A percentile compares a stretch with the other conserved stretches of the same genome.
Conservation (phyloP, 1,140 invertebrate species). For the Triops longicaudatus region DNA sequence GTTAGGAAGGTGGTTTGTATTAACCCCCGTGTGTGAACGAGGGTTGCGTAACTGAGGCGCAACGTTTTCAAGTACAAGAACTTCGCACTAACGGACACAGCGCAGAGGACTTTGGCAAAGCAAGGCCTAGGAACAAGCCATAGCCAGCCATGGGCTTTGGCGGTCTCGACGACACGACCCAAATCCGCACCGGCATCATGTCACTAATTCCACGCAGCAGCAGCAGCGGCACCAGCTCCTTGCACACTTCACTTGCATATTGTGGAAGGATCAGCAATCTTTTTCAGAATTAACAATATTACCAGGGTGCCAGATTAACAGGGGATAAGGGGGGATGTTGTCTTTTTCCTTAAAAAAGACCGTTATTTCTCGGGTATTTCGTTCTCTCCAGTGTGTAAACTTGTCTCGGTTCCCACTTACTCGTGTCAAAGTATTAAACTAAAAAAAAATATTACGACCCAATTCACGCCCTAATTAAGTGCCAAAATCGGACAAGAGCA, state of each 20-base stretch:
- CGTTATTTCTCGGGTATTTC: neutral
- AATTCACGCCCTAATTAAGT: conserved; percentile 15
- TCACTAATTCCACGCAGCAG: conserved; percentile 10
- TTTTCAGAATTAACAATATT: too few relatives aligned
- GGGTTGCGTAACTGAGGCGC: too few relatives aligned
- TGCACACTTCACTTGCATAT: neutral
- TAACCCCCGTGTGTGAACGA: too few relatives aligned
- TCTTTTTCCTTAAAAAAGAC: neutral
- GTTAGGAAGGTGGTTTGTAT: too few relatives aligned
- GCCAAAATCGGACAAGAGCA: conserved; percentile 14
- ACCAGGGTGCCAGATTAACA: too few relatives aligned
- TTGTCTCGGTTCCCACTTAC: neutral
- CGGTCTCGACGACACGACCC: conserved; percentile 6
- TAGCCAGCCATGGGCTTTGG: conserved; percentile 13
- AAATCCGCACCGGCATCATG: conserved; percentile 14
- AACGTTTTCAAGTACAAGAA: neutral
- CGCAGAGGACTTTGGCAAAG: neutral
- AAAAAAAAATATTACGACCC: conserved; percentile 10
- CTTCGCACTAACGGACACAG: neutral
- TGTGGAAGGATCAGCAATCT: neutral
- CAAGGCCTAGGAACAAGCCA: neutral
- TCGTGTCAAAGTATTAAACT: neutral
- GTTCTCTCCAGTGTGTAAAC: neutral
- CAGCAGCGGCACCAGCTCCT: too few relatives aligned
- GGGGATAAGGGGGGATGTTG: too few relatives aligned